Percentiles rank a stretch among this genome's conserved stretches.
These are phyloP conservation scores for Dicentrarchus labrax DNA, from an alignment of 2,113 vertebrate species.

Conservation along the genomic window DNA sequence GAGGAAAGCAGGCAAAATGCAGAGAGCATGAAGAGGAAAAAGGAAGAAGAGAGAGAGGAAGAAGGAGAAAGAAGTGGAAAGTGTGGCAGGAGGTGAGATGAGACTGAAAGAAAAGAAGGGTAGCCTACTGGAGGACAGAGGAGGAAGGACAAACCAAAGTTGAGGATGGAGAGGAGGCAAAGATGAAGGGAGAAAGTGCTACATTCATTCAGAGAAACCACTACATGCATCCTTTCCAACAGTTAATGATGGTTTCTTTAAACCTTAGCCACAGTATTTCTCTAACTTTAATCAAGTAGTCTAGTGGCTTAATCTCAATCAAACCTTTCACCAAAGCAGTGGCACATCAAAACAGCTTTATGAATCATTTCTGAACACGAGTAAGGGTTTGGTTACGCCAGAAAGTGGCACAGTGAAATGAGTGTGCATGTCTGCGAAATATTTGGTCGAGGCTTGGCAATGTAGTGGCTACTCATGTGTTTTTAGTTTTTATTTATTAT, in stretches of 20 bases:
- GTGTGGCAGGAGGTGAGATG: background rate
- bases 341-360: background rate
- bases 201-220: background rate
- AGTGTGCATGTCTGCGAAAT: background rate
- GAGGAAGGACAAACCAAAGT: background rate
- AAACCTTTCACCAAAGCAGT: background rate
- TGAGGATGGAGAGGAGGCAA: background rate
- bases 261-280: background rate
- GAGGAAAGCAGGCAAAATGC: slow-evolving; percentile 3
- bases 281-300: background rate
- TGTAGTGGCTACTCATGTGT: background rate
- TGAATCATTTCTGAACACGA: too few relatives aligned
- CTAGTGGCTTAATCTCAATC: background rate
- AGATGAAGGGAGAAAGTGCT: background rate
- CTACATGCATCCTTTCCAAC: background rate
- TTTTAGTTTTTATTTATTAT: background rate
- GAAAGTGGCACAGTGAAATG: background rate
- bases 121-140: background rate
- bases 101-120: background rate
- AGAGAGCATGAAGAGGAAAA: background rate
- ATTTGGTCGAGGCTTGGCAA: too few relatives aligned
- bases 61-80: background rate
- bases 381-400: background rate
- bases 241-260: background rate
- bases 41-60: background rate